Evolutionary conservation across 2,888 invertebrate species (phyloP).

Genomic region (Pachymerium ferrugineum): DNA sequence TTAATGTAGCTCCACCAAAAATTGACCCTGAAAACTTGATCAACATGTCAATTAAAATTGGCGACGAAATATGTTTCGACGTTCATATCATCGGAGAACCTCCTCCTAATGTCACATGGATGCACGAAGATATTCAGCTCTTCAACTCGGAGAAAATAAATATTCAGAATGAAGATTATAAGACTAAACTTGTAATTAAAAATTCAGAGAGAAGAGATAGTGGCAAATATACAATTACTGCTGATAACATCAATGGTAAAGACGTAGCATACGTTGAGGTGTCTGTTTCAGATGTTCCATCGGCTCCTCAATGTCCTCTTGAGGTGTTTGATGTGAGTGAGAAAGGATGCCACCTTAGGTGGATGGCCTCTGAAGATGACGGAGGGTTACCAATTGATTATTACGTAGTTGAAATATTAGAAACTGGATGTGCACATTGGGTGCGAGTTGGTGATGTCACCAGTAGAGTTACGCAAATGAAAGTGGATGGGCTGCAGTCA

Average conservation of each 20-base stretch:
- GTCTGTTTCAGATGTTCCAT: conserved; percentile 75
- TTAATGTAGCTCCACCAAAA: conserved; percentile 63
- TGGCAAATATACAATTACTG: conserved; percentile 82
- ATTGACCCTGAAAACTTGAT: conserved; percentile 52
- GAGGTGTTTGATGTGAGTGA: conserved; percentile 84
- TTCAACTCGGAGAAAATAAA: conserved; percentile 68
- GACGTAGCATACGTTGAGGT: conserved; percentile 92
- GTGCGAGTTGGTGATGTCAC: conserved; percentile 87
- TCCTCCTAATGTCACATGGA: conserved; percentile 86
- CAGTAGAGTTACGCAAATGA: conserved; percentile 62
- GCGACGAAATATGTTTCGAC: conserved; percentile 50
- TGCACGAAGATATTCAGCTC: conserved; percentile 71
- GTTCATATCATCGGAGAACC: conserved; percentile 54
- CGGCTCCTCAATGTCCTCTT: conserved; percentile 84
- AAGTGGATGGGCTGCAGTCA: conserved; percentile 70
- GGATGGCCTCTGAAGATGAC: conserved; percentile 91
- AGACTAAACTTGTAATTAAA: conserved; percentile 72
- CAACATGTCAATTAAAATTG: conserved; percentile 49
- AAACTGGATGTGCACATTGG: conserved; percentile 84
- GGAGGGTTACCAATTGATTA: conserved; percentile 89
- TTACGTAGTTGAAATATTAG: conserved; percentile 92
- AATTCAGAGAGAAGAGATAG: conserved; percentile 78
- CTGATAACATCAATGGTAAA: conserved; percentile 89
- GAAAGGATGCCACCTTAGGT: conserved; percentile 79
- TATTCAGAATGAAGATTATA: conserved; percentile 69